Percentiles rank a stretch among this genome's conserved stretches.
Evolutionary conservation across 2,797 vertebrate genomes (phyloP).

Genomic region (Tragelaphus oryx): DNA sequence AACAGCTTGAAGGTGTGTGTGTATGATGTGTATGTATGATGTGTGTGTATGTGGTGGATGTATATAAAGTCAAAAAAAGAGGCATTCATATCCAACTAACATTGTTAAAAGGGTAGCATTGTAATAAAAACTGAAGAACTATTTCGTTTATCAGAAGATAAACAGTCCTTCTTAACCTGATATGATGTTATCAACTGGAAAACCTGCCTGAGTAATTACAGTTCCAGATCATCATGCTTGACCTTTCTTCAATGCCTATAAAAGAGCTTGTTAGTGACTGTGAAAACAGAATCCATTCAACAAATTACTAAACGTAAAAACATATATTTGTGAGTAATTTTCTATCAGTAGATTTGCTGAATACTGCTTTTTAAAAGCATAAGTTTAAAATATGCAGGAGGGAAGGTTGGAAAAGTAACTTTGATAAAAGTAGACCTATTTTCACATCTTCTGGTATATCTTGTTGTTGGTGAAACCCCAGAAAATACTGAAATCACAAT

Average conservation of each 20-base stretch:
- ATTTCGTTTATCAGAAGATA: background rate
- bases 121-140: background rate
- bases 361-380: conserved; percentile 46
- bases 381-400: conserved; percentile 55
- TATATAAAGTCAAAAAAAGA: background rate
- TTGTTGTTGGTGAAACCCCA: conserved; percentile 13
- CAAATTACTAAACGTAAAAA: background rate
- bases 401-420: conserved; percentile 33
- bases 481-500: background rate
- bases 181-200: background rate
- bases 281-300: background rate
- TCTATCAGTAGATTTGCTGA: conserved; percentile 50
- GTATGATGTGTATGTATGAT: background rate
- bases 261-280: background rate
- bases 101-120: background rate
- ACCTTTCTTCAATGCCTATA: conserved; percentile 18
- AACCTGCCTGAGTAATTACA: background rate
- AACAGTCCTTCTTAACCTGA: background rate
- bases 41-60: background rate
- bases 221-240: background rate
- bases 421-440: conserved; percentile 43
- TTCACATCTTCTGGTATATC: conserved; percentile 12
- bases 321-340: conserved; percentile 31
- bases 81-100: background rate
- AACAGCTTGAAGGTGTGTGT: background rate